Evolutionary conservation across 2,888 invertebrate species (phyloP).

Genomic region (Drosophila neonasuta): DNA sequence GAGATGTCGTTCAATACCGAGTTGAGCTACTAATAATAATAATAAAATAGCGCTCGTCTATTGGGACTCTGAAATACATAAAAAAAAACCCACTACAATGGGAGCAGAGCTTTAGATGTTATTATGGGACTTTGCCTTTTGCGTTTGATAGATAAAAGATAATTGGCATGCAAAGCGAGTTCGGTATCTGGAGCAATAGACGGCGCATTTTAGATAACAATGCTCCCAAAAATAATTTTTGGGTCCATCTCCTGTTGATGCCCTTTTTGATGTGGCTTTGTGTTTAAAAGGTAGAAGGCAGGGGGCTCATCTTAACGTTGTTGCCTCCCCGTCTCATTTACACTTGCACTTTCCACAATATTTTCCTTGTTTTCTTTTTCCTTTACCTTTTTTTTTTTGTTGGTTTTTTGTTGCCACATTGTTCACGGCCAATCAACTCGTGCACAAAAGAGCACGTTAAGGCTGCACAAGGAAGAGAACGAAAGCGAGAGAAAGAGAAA

Average conservation of each 20-base stretch:
- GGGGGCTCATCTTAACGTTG: slow-evolving; percentile 12
- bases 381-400: slow-evolving; percentile 3
- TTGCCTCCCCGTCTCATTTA: slow-evolving; percentile 34
- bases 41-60: slow-evolving; percentile 1
- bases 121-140: slow-evolving; percentile 11
- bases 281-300: neutral
- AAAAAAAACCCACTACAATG: slow-evolving; percentile 2
- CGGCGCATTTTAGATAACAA: neutral
- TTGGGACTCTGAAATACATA: neutral
- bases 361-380: slow-evolving; percentile 23
- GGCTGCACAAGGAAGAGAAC: slow-evolving; percentile 17
- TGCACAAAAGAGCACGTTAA: slow-evolving; percentile 40
- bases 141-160: slow-evolving; percentile 9
- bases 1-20: slow-evolving; percentile 13
- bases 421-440: slow-evolving; percentile 56
- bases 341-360: slow-evolving; percentile 42
- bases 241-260: neutral
- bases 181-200: neutral
- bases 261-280: slow-evolving; percentile 17
- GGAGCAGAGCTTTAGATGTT: slow-evolving; percentile 12
- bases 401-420: slow-evolving; percentile 38
- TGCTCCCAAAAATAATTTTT: neutral
- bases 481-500: neutral
- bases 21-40: slow-evolving; percentile 8
- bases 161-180: slow-evolving; percentile 12